phyloP scores from a whole-genome alignment of 1,140 invertebrate species.

The Zaprionus vittiger region DNA sequence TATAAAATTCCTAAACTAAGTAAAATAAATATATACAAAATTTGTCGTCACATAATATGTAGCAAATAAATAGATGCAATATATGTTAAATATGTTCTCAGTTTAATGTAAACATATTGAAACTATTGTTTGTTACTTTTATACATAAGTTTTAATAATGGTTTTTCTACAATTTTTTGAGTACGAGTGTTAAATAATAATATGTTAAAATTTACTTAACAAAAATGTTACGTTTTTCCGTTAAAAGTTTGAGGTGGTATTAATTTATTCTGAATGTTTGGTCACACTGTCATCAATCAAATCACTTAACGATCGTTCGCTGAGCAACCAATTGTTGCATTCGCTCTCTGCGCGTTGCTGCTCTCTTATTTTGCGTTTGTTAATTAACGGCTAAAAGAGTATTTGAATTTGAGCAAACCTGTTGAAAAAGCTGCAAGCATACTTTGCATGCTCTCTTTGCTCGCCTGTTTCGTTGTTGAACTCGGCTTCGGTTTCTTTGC shows the following conservation, averaged over 20 bases:
- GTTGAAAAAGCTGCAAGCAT: slow-evolving; percentile 38
- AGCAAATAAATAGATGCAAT: too few species aligned
- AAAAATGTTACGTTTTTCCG: background rate
- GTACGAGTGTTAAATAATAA: background rate
- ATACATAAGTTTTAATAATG: too few species aligned
- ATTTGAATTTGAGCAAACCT: slow-evolving; percentile 14
- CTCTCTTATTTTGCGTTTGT: background rate
- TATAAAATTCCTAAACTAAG: too few species aligned
- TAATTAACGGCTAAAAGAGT: background rate
- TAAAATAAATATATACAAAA: too few species aligned
- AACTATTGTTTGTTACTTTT: too few species aligned
- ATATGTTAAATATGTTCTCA: too few species aligned
- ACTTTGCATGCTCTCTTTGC: slow-evolving; percentile 8
- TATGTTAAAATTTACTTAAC: background rate
- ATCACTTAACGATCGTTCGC: slow-evolving; percentile 28
- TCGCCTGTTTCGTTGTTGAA: slow-evolving; percentile 34
- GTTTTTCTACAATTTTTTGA: background rate
- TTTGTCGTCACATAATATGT: too few species aligned
- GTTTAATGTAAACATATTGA: too few species aligned
- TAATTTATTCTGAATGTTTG: background rate
- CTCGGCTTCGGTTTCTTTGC: background rate
- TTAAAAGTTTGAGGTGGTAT: background rate
- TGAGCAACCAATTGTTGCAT: background rate
- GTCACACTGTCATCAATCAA: slow-evolving; percentile 20
- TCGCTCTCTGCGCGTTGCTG: background rate